A percentile compares a stretch with the other conserved stretches of the same genome.
Conservation (phyloP, 2,113 vertebrate genomes). For the Cromileptes altivelis region DNA sequence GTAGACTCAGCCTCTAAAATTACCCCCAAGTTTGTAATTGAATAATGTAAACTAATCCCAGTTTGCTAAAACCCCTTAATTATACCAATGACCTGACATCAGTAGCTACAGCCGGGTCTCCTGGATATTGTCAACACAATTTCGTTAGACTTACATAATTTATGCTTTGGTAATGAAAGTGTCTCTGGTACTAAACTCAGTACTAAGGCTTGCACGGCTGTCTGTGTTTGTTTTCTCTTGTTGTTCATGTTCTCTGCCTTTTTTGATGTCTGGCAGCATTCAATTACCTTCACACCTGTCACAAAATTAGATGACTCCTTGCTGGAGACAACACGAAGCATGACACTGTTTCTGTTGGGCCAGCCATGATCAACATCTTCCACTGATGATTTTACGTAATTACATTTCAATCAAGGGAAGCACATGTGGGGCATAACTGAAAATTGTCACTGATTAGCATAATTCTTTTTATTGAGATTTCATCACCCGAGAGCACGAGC, state of each 20-base stretch:
- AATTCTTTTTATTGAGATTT: conserved; percentile 56
- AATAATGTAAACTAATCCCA: neutral
- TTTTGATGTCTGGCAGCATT: conserved; percentile 32
- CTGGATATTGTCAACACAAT: neutral
- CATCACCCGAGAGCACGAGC: conserved; percentile 26
- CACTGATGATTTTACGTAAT: conserved; percentile 60
- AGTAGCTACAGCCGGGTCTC: neutral
- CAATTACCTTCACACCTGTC: conserved; percentile 60
- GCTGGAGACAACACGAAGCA: conserved; percentile 40
- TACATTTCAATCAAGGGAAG: conserved; percentile 67
- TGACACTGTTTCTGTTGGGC: conserved; percentile 36
- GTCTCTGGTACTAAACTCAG: neutral
- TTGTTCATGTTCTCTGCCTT: conserved; percentile 20
- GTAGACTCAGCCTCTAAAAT: neutral
- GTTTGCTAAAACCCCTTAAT: neutral
- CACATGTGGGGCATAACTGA: conserved; percentile 37
- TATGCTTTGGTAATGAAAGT: neutral
- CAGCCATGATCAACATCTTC: conserved; percentile 53
- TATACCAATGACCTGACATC: neutral
- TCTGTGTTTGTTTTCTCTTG: conserved; percentile 22
- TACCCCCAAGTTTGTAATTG: no score
- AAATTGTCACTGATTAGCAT: conserved; percentile 61
- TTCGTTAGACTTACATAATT: neutral
- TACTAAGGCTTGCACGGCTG: conserved; percentile 6
- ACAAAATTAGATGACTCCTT: conserved; percentile 40